phyloP scores from a whole-genome alignment of 2,888 invertebrate genomes.

The Bruchidius siliquastri region DNA sequence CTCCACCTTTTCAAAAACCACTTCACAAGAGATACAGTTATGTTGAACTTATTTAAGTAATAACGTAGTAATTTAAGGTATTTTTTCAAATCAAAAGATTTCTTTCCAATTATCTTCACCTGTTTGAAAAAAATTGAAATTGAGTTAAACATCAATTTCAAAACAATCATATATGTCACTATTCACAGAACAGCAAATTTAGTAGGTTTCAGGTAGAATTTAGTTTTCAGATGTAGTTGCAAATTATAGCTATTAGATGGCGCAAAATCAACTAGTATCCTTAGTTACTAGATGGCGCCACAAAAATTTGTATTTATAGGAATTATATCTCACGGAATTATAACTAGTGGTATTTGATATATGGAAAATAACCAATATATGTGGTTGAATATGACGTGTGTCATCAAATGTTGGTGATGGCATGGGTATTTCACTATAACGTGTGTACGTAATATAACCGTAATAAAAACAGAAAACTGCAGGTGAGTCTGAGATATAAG shows the following conservation, averaged over 20 bases:
- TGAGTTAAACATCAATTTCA: too few species aligned
- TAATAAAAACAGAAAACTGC: constrained; percentile 30
- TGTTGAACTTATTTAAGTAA: background rate
- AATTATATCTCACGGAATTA: constrained; percentile 11
- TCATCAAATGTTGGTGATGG: constrained; percentile 31
- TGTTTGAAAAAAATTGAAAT: too few species aligned
- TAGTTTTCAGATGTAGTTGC: too few species aligned
- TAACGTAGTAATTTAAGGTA: background rate
- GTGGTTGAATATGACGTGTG: constrained; percentile 26
- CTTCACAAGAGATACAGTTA: background rate
- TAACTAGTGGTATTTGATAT: background rate
- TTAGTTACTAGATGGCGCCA: background rate
- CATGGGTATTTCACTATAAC: constrained; percentile 32
- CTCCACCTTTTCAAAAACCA: background rate
- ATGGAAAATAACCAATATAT: constrained; percentile 3
- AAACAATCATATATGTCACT: too few species aligned
- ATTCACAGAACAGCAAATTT: too few species aligned
- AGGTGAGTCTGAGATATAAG: constrained; percentile 29
- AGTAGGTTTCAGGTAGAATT: too few species aligned
- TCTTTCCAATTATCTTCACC: too few species aligned
- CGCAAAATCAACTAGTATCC: background rate
- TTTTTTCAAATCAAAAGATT: too few species aligned
- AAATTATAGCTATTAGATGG: too few species aligned
- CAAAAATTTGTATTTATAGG: constrained; percentile 3
- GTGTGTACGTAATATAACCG: constrained; percentile 28